Conservation (phyloP, 1,140 invertebrate species). For the Lasioglossum albipes region DNA sequence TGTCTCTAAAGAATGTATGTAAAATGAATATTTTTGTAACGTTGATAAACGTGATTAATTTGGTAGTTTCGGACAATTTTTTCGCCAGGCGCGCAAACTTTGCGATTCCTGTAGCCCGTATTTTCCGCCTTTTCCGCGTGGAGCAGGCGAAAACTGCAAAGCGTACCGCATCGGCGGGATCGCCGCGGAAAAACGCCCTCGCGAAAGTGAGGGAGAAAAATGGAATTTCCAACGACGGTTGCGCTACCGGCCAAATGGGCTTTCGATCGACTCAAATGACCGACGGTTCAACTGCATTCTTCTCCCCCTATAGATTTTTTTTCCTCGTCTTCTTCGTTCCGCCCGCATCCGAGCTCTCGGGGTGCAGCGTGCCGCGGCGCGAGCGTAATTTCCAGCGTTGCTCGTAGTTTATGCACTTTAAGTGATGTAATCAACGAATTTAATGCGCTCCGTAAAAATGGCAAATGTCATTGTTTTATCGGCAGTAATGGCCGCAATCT, state of each 20-base stretch:
- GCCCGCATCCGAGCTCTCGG: neutral
- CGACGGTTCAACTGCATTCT: constrained; percentile 57
- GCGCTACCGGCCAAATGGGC: constrained; percentile 55
- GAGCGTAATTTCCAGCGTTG: constrained; percentile 50
- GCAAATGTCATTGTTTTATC: constrained; percentile 47
- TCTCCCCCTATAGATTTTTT: constrained; percentile 10
- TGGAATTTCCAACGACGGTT: constrained; percentile 59
- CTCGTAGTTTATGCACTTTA: constrained; percentile 49
- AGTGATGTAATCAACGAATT: constrained; percentile 58
- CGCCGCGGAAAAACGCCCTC: constrained; percentile 26
- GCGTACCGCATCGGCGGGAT: constrained; percentile 37
- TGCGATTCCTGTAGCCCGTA: constrained; percentile 6
- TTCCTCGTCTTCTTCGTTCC: neutral
- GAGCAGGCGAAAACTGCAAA: constrained; percentile 51
- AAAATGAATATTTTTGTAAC: too few species aligned
- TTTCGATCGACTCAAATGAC: constrained; percentile 65
- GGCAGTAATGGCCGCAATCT: constrained; percentile 36
- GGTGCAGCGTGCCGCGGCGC: too few species aligned
- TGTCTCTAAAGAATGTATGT: too few species aligned
- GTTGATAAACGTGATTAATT: too few species aligned
- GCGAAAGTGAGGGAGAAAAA: constrained; percentile 41
- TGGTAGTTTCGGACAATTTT: too few species aligned
- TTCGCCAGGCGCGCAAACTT: neutral
- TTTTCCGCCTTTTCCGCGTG: constrained; percentile 25
- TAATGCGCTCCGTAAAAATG: constrained; percentile 42